Evolutionary conservation across 1,140 invertebrate species (phyloP), one percentile per base, ranked within the genome.

Genomic region (Danaus melanippus): DNA sequence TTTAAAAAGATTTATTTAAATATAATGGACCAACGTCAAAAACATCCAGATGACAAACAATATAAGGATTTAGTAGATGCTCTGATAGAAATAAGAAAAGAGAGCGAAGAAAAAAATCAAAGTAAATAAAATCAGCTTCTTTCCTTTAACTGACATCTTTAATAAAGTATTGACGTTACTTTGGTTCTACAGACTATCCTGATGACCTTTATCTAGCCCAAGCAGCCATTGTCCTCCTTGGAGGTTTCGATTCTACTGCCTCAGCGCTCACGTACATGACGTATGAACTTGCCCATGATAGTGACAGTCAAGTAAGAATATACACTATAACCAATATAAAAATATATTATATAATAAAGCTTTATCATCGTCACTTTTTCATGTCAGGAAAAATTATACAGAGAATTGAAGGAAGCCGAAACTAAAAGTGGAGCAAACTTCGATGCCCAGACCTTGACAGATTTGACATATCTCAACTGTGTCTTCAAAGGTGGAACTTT

Each of bases 191-290:
- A 56, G 56, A 17, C 10, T 56, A 52, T 10, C 49, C 52, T 0
- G 64, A 71, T 10, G 66, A 73, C 9, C 42, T 73, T 11, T 46
- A 76, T 8, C 17, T 69, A 0, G 59, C 75, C 8, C 73, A 78
- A 50, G 71, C 67, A 10, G 58, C 65, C 8, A 48, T 63, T 39
- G 65, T 78, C n/a, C 21, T 78, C 6, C 58, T 66, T 8, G 72
- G 65, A 32, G 75, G 72, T 0, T 75, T 70, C 40, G 75, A 78
- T 8, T 74, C 73, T 0, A 59, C 73, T 0, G 67, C 58, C 1
- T 45, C 58, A 8, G 47, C 46, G 1, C 44, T 74, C 0, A 56
- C 64, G 0, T 74, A 66, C 11, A 9, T 46, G 4, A 58, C 57
- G 1, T 69, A 66, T 44, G 71, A 79, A 56, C 52, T 79, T 10